Percentiles rank a stretch among this genome's conserved stretches.
phyloP scores from a whole-genome alignment of 2,113 vertebrate species.

The Cyphomyrus plagiostoma region DNA sequence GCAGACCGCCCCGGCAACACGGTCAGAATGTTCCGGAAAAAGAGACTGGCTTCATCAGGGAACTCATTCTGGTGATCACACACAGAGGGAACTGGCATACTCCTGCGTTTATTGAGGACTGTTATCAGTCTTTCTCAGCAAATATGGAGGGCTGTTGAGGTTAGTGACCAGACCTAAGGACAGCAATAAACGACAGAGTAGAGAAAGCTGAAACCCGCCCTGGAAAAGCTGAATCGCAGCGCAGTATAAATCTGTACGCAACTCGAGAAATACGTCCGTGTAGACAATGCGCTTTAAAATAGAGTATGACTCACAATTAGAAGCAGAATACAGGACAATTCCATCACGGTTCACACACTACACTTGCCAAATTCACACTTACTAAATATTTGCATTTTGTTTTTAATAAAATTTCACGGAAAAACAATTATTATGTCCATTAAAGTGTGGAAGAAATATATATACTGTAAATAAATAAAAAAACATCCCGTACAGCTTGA shows the following conservation, averaged over 20 bases:
- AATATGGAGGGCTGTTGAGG: not conserved
- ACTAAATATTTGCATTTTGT: not conserved
- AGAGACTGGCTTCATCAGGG: not conserved
- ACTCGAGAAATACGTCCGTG: not conserved
- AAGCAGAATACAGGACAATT: not conserved
- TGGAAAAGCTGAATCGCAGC: not conserved
- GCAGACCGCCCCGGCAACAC: not conserved
- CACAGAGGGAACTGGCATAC: not conserved
- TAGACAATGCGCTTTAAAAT: not conserved
- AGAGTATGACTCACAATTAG: not conserved
- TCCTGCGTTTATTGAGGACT: not conserved
- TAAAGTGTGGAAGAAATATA: not conserved
- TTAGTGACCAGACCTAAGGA: not conserved
- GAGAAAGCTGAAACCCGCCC: not conserved
- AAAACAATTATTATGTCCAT: not conserved
- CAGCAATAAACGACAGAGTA: not conserved
- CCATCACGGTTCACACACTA: not conserved
- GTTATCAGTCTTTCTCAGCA: not conserved
- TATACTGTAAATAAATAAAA: not conserved
- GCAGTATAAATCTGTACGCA: not conserved
- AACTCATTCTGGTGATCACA: not conserved
- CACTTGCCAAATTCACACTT: not conserved
- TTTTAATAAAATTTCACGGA: not conserved
- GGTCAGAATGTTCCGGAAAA: not conserved
- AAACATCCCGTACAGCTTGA: not conserved